Base-by-base conservation (phyloP, 2,797 vertebrate genomes). In the Siniperca obscura region DNA sequence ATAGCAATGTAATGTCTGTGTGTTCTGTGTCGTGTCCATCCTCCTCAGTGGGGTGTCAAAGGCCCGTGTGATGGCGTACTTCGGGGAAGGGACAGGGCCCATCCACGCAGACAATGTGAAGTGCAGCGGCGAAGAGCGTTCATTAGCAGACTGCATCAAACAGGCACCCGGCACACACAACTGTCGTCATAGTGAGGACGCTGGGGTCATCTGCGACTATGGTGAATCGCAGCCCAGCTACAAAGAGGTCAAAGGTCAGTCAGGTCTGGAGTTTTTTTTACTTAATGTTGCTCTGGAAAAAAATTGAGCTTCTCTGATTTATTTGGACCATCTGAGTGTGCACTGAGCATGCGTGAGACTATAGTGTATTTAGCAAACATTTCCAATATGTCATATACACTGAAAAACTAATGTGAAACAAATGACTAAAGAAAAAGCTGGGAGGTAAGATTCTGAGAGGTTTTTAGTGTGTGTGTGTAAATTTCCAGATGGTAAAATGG, bases 181-280 rank as follows among this genome's bases (percentile, higher is more conserved):
- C 95, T 99, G 98, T 82, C 98, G 98, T 25, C 98, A 99, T 76
- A 97, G 96, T 0, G 98, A 99, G 92, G 98, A 99, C 0, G 98
- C 98, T 0, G 98, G 98, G 0, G 98, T 98, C 65, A 99, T 99
- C 87, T 99, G 98, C 16, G 95, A 98, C 91, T 97, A 98, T 22
- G 91, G 90, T 1, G 94, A 93, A 91, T 70, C 91, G 77, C 92
- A 96, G 91, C 83, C 74, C 57, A 40, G 81, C 83, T 7, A 81
- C 77, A 30, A 93, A 88, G 91, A 88, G 61, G 88, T 91, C 82
- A 94, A 95, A 95, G 95, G 95, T 96, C 75, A 87, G 89, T 80
- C 25, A 19, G 42, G 60, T 62, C 9, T 50, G 59, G 30, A 3
- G 0, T 64, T 76, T 79, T 72, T 83, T 56, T 65, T 44, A 7